phyloP scores from a whole-genome alignment of 2,797 vertebrate species.

The Tachyglossus aculeatus region DNA sequence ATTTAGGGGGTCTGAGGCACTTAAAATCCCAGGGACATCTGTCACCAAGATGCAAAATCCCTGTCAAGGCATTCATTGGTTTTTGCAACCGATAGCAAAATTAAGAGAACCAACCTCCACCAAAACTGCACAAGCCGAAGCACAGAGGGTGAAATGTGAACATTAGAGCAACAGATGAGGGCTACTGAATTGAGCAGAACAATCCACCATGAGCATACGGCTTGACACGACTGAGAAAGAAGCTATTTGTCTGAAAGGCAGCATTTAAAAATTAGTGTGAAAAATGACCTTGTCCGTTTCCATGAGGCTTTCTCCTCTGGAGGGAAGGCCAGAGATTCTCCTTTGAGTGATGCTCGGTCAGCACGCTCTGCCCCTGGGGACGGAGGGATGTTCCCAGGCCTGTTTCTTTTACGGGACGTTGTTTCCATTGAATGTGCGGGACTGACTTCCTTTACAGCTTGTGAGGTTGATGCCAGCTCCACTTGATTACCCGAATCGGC shows the following conservation, averaged over 20 bases:
- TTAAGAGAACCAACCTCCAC: no score
- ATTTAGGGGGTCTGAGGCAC: no score
- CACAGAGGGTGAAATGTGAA: no score
- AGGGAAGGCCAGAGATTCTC: neutral
- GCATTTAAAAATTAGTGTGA: neutral
- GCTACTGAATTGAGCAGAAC: no score
- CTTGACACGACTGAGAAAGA: no score
- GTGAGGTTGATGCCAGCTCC: constrained; percentile 7
- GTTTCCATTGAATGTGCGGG: neutral
- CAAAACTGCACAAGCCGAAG: no score
- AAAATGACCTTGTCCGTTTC: constrained; percentile 43
- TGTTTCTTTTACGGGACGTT: constrained; percentile 23
- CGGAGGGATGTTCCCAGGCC: neutral
- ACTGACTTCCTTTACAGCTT: neutral
- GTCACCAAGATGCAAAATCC: no score
- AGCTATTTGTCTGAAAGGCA: neutral
- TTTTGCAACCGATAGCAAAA: no score
- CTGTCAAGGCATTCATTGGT: no score
- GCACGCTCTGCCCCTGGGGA: constrained; percentile 11
- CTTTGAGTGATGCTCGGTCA: constrained; percentile 12
- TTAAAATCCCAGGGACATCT: no score
- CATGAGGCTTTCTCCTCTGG: constrained; percentile 12
- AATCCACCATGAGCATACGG: no score
- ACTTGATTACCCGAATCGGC: neutral
- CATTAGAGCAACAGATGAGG: no score